phyloP scores from a whole-genome alignment of 2,797 vertebrate genomes.

The Danio jaintianensis region DNA sequence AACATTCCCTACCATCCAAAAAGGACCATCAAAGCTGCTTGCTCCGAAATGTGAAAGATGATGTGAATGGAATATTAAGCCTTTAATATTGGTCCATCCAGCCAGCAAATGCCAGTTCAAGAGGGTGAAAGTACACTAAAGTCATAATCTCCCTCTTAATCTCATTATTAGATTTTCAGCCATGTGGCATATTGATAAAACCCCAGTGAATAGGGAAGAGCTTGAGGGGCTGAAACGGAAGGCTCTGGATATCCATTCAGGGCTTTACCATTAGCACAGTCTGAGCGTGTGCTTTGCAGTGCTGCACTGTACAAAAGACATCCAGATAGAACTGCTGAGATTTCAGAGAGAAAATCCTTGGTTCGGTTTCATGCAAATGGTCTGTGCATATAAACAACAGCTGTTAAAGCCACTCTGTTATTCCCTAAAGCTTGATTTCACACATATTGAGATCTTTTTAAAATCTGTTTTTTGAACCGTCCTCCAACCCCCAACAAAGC shows the following conservation, averaged over 20 bases:
- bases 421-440: conserved; percentile 53
- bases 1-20: not conserved
- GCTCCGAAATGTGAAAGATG: not conserved
- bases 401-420: conserved; percentile 58
- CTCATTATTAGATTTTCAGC: conserved; percentile 54
- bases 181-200: conserved; percentile 54
- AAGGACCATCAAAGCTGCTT: not conserved
- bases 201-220: conserved; percentile 31
- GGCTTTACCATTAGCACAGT: conserved; percentile 28
- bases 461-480: conserved; percentile 27
- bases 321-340: conserved; percentile 25
- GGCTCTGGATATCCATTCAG: conserved; percentile 42
- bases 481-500: conserved; percentile 1
- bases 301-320: conserved; percentile 31
- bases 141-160: conserved; percentile 56
- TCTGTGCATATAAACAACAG: conserved; percentile 55
- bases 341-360: conserved; percentile 42
- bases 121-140: conserved; percentile 55
- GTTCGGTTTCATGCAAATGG: conserved; percentile 43
- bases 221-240: conserved; percentile 6
- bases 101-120: conserved; percentile 38
- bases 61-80: not conserved
- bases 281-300: conserved; percentile 30
- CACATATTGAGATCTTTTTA: conserved; percentile 26
- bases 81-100: conserved; percentile 28